Evolutionary conservation across 53 echinoderm and acorn worm genomes (phyloP), one percentile per base, ranked within the genome.

Genomic region (Glandiceps talaboti): DNA sequence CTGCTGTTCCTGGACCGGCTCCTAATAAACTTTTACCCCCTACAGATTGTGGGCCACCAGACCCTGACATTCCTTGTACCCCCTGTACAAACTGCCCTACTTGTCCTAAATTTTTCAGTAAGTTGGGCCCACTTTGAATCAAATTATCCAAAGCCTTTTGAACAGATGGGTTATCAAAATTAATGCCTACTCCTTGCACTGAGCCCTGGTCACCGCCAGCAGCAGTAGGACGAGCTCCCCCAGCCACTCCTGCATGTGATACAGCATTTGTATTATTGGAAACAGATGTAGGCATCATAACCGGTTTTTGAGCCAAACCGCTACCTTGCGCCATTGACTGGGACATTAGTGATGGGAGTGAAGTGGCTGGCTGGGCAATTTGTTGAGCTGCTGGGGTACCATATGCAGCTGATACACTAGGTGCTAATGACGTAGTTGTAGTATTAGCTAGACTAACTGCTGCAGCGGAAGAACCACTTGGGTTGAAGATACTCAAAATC

Each of bases 81-180:
- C 64, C 64, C 64, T 45, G 64, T 45, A 45, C 64, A 12, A 45
- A 12, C 64, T 45, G 64, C 6, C 64, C 80, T 25, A 79, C 28
- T 25, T 84, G 32, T 25, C 27, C 73, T 25, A 89, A 33, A 33
- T 80, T 90, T 29, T 86, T 84, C 85, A 99, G 78, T 30, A 99
- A 89, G 75, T 88, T 94, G 1, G 99, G 99, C 1, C 93, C 93
- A 33, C 85, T 94, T 79, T 89, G 91, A 72, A 99, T 99, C 29
- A 99, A 81, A 79, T 94, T 93, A 79, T 99, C 93, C 25, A 99
- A 77, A 20, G 93, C 99, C 83, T 93, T 99, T 91, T 99, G 89
- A 25, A 99, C 91, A 76, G 79, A 89, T 1, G 99, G 99, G 77
- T 94, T 99, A 84, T 99, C 91, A 27, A 99, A 77, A 74, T 99